Percentiles rank a stretch among this genome's conserved stretches.
Evolutionary conservation across 2,888 invertebrate species (phyloP).

Genomic region (Alviniconcha strummeri): DNA sequence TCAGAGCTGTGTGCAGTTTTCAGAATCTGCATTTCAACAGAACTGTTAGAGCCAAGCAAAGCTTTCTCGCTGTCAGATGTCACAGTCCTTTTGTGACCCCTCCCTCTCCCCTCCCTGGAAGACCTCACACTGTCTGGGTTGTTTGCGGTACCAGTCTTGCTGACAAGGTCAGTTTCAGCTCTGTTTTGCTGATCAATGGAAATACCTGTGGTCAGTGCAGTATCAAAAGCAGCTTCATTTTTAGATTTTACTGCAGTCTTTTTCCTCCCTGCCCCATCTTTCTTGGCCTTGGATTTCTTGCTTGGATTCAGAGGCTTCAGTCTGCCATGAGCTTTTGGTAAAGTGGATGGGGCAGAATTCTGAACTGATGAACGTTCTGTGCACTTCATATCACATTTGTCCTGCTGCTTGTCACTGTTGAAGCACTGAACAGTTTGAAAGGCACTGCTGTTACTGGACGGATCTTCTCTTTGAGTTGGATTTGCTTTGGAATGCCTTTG

Average conservation of each 20-base stretch:
- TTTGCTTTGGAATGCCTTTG: no score
- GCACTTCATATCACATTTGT: no score
- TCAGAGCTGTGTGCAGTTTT: constrained; percentile 21
- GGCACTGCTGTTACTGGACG: no score
- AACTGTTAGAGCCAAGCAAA: constrained; percentile 39
- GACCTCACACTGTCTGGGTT: background rate
- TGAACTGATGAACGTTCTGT: background rate
- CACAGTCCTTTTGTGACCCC: constrained; percentile 36
- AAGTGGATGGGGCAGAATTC: background rate
- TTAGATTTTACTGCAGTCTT: no score
- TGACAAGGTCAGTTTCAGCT: no score
- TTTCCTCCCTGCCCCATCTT: background rate
- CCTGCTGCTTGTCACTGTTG: no score
- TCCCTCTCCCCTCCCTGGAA: background rate
- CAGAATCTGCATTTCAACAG: constrained; percentile 36
- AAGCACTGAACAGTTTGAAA: no score
- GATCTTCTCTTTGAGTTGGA: no score
- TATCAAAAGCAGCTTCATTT: no score
- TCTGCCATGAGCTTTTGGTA: constrained; percentile 13
- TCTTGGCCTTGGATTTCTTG: background rate
- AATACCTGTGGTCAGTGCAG: no score
- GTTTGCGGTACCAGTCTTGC: no score
- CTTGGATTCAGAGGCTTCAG: constrained; percentile 19
- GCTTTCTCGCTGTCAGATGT: constrained; percentile 40
- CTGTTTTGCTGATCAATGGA: no score